Conservation (phyloP, 53 echinoderm and acorn worm genomes). For the Hippasteria phrygiana region DNA sequence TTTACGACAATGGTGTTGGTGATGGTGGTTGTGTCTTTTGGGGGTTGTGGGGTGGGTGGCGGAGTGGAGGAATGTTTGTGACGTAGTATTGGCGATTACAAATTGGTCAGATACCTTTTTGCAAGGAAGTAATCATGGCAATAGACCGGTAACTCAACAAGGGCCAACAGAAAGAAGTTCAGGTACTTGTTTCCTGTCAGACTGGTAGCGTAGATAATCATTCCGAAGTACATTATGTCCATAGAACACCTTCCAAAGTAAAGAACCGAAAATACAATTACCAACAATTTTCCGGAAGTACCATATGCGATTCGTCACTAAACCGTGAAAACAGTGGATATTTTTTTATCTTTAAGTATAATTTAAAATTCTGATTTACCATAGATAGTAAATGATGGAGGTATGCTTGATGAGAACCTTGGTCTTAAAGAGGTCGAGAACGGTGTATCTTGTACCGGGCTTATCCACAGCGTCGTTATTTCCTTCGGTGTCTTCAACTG, state of each 20-base stretch:
- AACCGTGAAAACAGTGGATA: no score
- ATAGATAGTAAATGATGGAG: background rate
- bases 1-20: no score
- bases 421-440: constrained; percentile 28
- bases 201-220: constrained; percentile 57
- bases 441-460: background rate
- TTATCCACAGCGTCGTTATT: background rate
- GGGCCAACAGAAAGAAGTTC: constrained; percentile 70
- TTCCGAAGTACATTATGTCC: constrained; percentile 76
- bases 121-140: constrained; percentile 43
- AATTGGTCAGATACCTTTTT: constrained; percentile 33
- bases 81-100: no score
- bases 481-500: background rate
- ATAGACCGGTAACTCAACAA: constrained; percentile 78
- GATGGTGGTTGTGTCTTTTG: no score
- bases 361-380: no score
- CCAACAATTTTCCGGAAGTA: no score
- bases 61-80: background rate
- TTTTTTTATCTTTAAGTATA: no score
- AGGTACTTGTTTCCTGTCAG: constrained; percentile 76
- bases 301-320: no score
- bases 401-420: constrained; percentile 21
- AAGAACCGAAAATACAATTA: no score
- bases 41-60: no score
- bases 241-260: constrained; percentile 57